These are phyloP conservation scores for Euspilapteryx auroguttella DNA, from an alignment of 2,888 invertebrate genomes.

Conservation along the genomic window DNA sequence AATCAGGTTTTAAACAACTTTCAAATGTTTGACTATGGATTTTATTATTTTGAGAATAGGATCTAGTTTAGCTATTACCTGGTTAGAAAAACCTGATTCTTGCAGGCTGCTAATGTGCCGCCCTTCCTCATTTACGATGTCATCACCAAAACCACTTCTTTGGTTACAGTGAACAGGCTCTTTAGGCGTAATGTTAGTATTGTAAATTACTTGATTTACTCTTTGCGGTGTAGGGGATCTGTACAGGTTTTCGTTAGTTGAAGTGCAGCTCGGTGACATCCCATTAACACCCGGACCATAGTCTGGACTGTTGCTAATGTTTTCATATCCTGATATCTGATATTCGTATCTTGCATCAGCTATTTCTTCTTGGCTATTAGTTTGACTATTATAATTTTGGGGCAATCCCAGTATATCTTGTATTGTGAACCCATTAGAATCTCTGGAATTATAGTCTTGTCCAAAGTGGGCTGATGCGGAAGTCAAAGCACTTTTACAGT, in stretches of 20 bases:
- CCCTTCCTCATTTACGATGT: conserved; percentile 27
- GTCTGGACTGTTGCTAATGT: conserved; percentile 40
- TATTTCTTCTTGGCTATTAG: conserved; percentile 19
- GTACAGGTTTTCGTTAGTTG: conserved; percentile 20
- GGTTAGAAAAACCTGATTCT: conserved; percentile 35
- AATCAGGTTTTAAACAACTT: conserved; percentile 29
- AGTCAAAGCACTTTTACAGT: conserved; percentile 28
- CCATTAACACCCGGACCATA: conserved; percentile 35
- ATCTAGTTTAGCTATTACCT: conserved; percentile 21
- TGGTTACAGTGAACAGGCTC: conserved; percentile 32
- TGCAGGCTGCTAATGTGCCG: conserved; percentile 24
- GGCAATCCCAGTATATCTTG: conserved; percentile 50
- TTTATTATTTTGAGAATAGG: conserved; percentile 12
- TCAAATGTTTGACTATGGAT: background rate
- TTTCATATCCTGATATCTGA: conserved; percentile 36
- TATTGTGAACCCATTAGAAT: conserved; percentile 49
- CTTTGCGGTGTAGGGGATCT: conserved; percentile 15
- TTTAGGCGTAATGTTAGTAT: conserved; percentile 24
- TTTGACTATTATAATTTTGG: conserved; percentile 32
- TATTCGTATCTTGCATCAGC: conserved; percentile 35
- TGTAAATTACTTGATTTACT: conserved; percentile 25
- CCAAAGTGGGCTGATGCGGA: conserved; percentile 27
- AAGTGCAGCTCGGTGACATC: conserved; percentile 20
- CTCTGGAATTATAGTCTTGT: conserved; percentile 51
- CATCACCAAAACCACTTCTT: conserved; percentile 20